Base-by-base conservation (phyloP, 2,888 invertebrate species). In the Callyntrura guangdongensis region DNA sequence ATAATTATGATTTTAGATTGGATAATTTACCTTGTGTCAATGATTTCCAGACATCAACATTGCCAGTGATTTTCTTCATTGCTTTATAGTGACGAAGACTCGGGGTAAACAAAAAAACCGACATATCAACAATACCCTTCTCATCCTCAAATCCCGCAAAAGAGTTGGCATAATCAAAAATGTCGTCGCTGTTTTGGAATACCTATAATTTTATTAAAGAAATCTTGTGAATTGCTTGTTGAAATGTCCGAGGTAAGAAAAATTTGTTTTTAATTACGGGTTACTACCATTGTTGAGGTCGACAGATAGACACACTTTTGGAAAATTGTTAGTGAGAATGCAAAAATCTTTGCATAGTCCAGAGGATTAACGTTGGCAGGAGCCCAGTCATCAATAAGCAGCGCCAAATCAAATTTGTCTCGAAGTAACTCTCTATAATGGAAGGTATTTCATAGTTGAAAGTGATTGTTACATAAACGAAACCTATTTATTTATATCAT, bases 281-380 rank as follows among this genome's bases (percentile, higher is more conserved):
- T 5, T 4, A 36, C 14, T 74, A 86, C 90, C 90, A 90, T 72
- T 12, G 77, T 83, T 8, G 86, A 82, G 0, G 86, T 22, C 49
- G 90, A 69, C n/a, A 90, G 27, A 25, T 61, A 90, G 3, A 86
- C 67, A 22, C 90, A 90, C 72, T 90, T 90, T 5, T 82, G 17
- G 53, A 86, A 90, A 22, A 90, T 22, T 3, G 22, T 86, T 6
- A 90, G 53, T 27, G 86, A 86, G 47, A 86, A 90, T 1, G 61
- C 81, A 56, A 86, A 90, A 22, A 90, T 61, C 53, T 69, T 90
- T 11, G 90, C 86, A 47, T 74, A 72, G 12, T 86, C 86, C 22
- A 11, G 27, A 0, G 47, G 36, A 22, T 86, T 0, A 2, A 74
- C 86, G 5, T 49, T 77, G 47, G 47, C 1, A 2, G 86, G 77